Conservation (phyloP, 2,888 invertebrate species). For the Zele albiditarsus region DNA sequence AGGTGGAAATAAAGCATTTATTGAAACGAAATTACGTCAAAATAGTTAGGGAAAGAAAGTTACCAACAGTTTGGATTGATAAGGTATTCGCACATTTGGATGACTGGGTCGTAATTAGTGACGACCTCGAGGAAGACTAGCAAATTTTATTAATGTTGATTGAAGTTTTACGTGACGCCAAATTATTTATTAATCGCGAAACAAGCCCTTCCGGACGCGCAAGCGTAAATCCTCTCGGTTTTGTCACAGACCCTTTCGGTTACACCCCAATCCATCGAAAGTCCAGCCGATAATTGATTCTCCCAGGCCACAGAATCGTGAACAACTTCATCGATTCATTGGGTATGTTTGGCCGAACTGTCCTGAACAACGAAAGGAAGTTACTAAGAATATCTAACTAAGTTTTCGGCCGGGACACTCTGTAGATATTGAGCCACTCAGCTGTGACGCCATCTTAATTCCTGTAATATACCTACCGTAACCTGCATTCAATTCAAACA, state of each 20-base stretch:
- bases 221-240: conserved; percentile 46
- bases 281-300: conserved; percentile 44
- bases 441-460: too few relatives aligned
- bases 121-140: conserved; percentile 40
- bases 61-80: conserved; percentile 39
- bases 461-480: too few relatives aligned
- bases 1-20: conserved; percentile 35
- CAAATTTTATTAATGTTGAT: conserved; percentile 30
- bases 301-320: conserved; percentile 32
- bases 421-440: too few relatives aligned
- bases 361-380: too few relatives aligned
- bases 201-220: conserved; percentile 46
- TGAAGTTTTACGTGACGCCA: conserved; percentile 39
- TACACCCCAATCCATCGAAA: conserved; percentile 45
- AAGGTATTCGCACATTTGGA: conserved; percentile 44
- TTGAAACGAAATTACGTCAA: conserved; percentile 31
- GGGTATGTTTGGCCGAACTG: too few relatives aligned
- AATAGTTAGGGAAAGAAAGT: conserved; percentile 20
- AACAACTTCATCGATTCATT: conserved; percentile 43
- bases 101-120: conserved; percentile 44
- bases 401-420: too few relatives aligned
- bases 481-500: too few relatives aligned
- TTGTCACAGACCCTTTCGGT: conserved; percentile 46
- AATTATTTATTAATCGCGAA: conserved; percentile 42
- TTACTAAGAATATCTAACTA: too few relatives aligned